These are phyloP conservation scores for Eidolon dupreanum DNA, from an alignment of 2,797 vertebrate species.

Conservation along the genomic window DNA sequence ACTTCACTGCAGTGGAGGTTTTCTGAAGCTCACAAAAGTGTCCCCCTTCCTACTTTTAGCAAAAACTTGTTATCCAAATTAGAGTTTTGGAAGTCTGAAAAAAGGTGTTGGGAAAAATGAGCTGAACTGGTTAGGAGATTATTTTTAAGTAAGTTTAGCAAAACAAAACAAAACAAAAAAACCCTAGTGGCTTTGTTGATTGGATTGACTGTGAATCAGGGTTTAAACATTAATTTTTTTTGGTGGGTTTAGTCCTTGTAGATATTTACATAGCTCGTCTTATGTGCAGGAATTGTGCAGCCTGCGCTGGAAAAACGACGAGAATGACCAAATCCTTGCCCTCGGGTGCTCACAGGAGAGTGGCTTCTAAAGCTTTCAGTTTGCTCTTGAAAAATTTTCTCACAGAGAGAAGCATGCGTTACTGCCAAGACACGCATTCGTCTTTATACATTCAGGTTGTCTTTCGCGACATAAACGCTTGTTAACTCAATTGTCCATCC, in stretches of 20 bases:
- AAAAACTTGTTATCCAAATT: neutral
- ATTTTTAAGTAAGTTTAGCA: neutral
- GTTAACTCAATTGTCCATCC: fast-evolving
- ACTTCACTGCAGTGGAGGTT: neutral
- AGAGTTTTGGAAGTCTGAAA: conserved; percentile 4
- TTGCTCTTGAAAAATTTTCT: neutral
- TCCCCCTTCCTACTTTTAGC: neutral
- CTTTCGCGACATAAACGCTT: neutral
- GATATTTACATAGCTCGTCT: neutral
- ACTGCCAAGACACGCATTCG: neutral
- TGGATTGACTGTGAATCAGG: neutral
- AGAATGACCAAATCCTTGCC: neutral
- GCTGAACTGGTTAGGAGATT: neutral
- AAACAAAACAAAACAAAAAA: neutral
- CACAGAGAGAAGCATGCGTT: neutral
- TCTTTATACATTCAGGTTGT: neutral
- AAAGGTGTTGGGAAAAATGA: neutral
- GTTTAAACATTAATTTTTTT: neutral
- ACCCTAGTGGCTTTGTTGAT: neutral
- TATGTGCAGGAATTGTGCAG: neutral
- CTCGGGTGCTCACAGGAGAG: neutral
- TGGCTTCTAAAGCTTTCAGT: neutral
- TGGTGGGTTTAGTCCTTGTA: neutral
- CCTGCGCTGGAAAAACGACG: neutral
- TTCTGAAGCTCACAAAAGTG: neutral